Evolutionary conservation across 92 coral and sea anemone species (phyloP), one percentile per base, ranked within the genome.

Genomic region (Paramuricea clavata): DNA sequence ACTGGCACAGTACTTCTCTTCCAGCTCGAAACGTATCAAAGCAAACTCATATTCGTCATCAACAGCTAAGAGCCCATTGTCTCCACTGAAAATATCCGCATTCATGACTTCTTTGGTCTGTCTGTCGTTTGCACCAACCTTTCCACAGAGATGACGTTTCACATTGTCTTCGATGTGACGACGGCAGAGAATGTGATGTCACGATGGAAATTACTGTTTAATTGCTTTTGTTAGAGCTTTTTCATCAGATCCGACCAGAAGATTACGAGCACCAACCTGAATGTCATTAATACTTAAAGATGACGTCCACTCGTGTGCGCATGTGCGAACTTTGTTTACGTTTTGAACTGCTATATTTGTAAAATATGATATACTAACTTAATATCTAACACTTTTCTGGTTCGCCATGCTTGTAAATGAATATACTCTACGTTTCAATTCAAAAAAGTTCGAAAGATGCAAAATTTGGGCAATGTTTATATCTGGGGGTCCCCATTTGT

Each of bases 71-170:
- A 70, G 77, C 19, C 49, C 49, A 15, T 15, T 70, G 19, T 36
- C 26, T 23, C 77, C 77, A 70, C n/a, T n/a, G n/a, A 70, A 70
- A 70, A 70, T 70, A 23, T 70, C 77, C 23, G 5, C 39, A 12
- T 22, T 36, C 2, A 70, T 7, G 8, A 15, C 49, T 32, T 70
- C 77, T 33, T 33, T 70, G 15, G 49, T 21, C 21, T 70, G 44
- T 32, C 6, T 36, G 26, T 70, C 77, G 77, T 70, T 70, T 70
- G 77, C 77, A 7, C 77, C 77, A 13, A 70, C 26, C 26, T 70
- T 70, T 31, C 21, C 15, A 13, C 44, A 42, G 5, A 70, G 49
- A 36, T 34, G 77, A 32, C 77, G 44, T 36, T 70, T 70, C 2
- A 33, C 77, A 16, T 70, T 70, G 5, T 70, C 77, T 70, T 70